Evolutionary conservation across 2,113 vertebrate genomes (phyloP), one percentile per base, ranked within the genome.

Genomic region (Oncorhynchus nerka): DNA sequence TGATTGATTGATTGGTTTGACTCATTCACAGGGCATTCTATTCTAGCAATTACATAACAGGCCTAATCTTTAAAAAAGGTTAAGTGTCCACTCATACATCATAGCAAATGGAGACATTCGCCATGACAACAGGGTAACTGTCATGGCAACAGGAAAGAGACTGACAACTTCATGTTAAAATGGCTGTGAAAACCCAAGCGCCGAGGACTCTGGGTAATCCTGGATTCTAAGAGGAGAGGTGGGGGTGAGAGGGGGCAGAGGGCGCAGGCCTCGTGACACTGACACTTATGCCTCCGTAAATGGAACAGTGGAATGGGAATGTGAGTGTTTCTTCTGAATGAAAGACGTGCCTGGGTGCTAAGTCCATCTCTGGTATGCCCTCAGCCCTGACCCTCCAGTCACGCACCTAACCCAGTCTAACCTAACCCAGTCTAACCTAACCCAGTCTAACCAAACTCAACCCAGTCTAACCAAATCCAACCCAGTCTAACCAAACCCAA

Each of bases 81-180:
- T 83, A 81, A 68, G 70, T 22, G 49, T 22, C 68, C 79, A 62
- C 48, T 39, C 66, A 78, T 75, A 62, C 51, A 48, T 81, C 77
- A 22, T 32, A 62, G 64, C 51, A 59, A 39, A 74, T 76, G 66
- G 74, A 77, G 22, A 32, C 34, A 69, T 45, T 45, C 9, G 39
- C 11, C 39, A 45, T 45, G 39, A 45, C 39, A 45, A 45, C 34
- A 34, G 34, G 34, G 32, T 34, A 34, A 34, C 16, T 55, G 49
- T 55, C 15, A 22, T 32, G 68, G 64, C 51, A 65, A 28, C 75
- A 77, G 62, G 74, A 76, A 20, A 32, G 32, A 69, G 81, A 88
- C 78, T 89, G 85, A 90, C 89, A 87, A 82, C 84, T 79, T 79
- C 77, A 71, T 76, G 84, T 88, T 88, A 85, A 84, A 19, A 90